Conservation (phyloP, 1,140 invertebrate genomes). For the Rhopalosiphum maidis region DNA sequence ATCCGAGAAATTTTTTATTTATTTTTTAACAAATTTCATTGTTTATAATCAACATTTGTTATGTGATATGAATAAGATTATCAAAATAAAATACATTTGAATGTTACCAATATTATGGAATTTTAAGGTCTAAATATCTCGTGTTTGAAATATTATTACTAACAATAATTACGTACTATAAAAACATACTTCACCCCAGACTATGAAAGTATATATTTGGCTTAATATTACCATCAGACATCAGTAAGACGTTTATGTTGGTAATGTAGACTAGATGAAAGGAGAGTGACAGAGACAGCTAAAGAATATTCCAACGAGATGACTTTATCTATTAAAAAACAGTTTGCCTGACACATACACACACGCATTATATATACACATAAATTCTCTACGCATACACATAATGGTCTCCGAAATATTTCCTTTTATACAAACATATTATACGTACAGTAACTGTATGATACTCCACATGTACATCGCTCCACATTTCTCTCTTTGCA, state of each 20-base stretch:
- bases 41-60: neutral
- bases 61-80: neutral
- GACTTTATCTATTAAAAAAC: constrained; percentile 53
- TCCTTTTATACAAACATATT: constrained; percentile 27
- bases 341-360: constrained; percentile 12
- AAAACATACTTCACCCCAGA: neutral
- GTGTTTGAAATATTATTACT: neutral
- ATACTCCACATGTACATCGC: constrained; percentile 17
- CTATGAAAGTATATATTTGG: neutral
- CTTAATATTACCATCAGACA: neutral
- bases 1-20: neutral
- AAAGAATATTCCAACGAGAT: constrained; percentile 6
- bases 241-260: constrained; percentile 25
- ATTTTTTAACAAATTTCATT: neutral
- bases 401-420: constrained; percentile 35
- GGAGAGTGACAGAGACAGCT: neutral
- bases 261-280: neutral
- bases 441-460: neutral
- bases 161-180: neutral
- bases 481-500: constrained; percentile 21
- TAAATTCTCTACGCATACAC: neutral
- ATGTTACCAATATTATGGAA: neutral
- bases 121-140: neutral
- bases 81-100: neutral
- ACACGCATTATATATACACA: neutral